Percentiles rank a stretch among this genome's conserved stretches.
These are phyloP conservation scores for Procambarus virginalis DNA, from an alignment of 1,140 invertebrate species.

Conservation along the genomic window DNA sequence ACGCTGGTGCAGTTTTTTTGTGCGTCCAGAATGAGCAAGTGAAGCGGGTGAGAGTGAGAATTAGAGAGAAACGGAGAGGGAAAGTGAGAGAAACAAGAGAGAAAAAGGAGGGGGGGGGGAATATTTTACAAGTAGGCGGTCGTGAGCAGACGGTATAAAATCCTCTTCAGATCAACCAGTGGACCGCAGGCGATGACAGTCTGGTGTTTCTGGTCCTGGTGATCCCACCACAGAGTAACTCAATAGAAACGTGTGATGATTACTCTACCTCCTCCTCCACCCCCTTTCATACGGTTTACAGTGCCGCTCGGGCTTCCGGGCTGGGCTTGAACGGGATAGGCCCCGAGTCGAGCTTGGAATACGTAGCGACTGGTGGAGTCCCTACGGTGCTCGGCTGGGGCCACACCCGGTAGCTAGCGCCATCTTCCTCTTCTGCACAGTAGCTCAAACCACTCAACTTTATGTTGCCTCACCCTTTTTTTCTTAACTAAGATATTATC, in stretches of 20 bases:
- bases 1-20: not conserved
- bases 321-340: not conserved
- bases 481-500: too few relatives aligned
- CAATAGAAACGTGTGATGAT: constrained; percentile 3
- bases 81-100: not conserved
- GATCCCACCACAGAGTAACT: not conserved
- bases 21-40: not conserved
- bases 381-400: not conserved
- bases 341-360: too few relatives aligned
- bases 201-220: constrained; percentile 36
- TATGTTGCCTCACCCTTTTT: too few relatives aligned
- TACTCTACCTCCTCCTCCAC: not conserved
- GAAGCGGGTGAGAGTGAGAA: constrained; percentile 3
- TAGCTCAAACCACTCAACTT: not conserved
- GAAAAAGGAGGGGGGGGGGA: not conserved
- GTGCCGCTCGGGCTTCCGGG: not conserved
- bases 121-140: constrained; percentile 5
- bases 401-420: constrained; percentile 35
- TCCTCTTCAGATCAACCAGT: constrained; percentile 1
- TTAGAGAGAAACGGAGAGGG: not conserved
- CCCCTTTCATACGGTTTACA: constrained; percentile 12
- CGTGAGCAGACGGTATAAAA: constrained; percentile 43
- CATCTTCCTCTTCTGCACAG: not conserved
- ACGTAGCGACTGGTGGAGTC: not conserved
- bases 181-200: not conserved